These are phyloP conservation scores for Scaptomyza hsui DNA, from an alignment of 1,140 invertebrate species.

Conservation along the genomic window DNA sequence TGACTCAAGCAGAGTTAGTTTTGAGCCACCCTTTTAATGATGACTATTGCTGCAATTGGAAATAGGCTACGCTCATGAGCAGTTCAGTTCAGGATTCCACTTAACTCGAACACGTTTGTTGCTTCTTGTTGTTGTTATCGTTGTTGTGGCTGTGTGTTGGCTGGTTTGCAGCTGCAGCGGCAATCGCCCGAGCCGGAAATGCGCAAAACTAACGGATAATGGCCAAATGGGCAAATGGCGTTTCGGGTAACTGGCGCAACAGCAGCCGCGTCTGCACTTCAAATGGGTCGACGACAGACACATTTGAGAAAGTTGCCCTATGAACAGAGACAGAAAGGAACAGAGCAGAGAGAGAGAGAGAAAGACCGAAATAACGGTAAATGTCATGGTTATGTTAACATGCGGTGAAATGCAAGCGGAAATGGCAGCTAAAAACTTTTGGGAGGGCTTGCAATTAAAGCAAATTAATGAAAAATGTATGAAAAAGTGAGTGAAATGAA, in stretches of 20 bases:
- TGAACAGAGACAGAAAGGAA: no score
- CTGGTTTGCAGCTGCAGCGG: constrained; percentile 30
- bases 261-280: constrained; percentile 5
- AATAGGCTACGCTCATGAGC: neutral
- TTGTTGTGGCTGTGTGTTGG: neutral
- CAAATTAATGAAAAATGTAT: constrained; percentile 73
- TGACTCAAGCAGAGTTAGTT: neutral
- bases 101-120: neutral
- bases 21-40: neutral
- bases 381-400: constrained; percentile 81
- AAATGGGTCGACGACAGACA: constrained; percentile 10
- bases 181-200: constrained; percentile 73
- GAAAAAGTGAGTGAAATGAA: neutral
- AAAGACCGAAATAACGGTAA: constrained; percentile 62
- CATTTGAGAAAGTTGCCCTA: constrained; percentile 12
- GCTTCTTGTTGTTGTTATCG: neutral
- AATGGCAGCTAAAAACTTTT: constrained; percentile 63
- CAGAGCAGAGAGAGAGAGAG: neutral
- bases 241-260: constrained; percentile 49
- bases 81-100: neutral
- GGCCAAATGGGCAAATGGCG: constrained; percentile 64
- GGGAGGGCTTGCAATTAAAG: constrained; percentile 61
- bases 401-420: constrained; percentile 72
- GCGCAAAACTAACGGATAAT: constrained; percentile 82
- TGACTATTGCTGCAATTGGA: neutral